phyloP scores from a whole-genome alignment of 2,888 invertebrate species.

The Netelia melanura region DNA sequence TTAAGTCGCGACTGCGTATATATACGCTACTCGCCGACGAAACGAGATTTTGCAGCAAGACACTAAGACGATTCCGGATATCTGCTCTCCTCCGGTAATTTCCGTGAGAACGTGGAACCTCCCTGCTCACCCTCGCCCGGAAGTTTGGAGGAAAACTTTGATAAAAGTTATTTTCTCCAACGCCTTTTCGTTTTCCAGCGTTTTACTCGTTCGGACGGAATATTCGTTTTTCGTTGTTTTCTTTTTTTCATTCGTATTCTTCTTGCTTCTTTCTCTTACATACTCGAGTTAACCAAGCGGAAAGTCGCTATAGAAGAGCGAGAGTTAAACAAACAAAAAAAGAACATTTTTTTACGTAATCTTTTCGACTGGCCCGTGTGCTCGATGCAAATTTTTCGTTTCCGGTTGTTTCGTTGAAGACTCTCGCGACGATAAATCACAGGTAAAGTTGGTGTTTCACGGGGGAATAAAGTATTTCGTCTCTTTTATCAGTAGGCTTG shows the following conservation, averaged over 20 bases:
- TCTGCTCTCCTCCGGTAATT: constrained; percentile 2
- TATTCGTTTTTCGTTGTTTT: background rate
- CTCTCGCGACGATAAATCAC: background rate
- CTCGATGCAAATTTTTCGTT: background rate
- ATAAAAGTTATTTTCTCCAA: constrained; percentile 32
- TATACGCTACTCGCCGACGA: constrained; percentile 8
- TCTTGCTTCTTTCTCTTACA: background rate
- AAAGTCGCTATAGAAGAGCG: background rate
- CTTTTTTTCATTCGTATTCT: background rate
- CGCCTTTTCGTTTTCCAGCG: background rate
- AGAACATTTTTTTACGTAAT: background rate
- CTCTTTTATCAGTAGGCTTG: background rate
- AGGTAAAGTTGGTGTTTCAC: background rate
- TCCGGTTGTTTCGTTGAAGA: background rate
- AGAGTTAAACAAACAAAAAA: background rate
- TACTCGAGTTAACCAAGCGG: background rate
- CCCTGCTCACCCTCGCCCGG: background rate
- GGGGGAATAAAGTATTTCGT: background rate
- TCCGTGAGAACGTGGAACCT: constrained; percentile 8
- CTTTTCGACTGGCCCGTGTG: background rate
- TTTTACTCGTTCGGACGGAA: background rate
- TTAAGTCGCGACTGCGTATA: background rate
- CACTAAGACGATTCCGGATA: background rate
- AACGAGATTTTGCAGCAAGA: constrained; percentile 18
- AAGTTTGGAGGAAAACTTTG: constrained; percentile 30